Evolutionary conservation across 2,113 vertebrate species (phyloP).

Genomic region (Crocuta crocuta): DNA sequence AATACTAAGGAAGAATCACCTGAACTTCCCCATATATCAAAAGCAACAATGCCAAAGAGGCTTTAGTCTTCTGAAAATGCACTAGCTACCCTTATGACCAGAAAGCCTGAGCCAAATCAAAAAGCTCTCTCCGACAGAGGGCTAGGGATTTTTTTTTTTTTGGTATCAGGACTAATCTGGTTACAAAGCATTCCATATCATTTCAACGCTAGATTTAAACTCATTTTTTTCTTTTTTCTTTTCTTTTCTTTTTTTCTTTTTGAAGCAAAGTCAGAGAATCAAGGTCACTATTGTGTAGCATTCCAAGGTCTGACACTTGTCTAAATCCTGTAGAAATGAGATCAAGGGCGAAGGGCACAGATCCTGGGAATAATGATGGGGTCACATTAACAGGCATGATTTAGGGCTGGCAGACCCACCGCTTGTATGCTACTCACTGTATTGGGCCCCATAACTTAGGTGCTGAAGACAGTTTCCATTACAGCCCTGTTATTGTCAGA

Average conservation of each 20-base stretch:
- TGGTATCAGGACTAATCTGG: background rate
- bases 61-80: background rate
- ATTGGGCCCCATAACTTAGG: conserved; percentile 63
- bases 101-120: conserved; percentile 19
- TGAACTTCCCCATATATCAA: background rate
- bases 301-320: conserved; percentile 74
- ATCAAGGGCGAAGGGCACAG: conserved; percentile 69
- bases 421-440: conserved; percentile 41
- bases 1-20: background rate
- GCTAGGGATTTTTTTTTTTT: background rate
- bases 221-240: background rate
- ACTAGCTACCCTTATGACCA: conserved; percentile 3
- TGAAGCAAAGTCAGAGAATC: conserved; percentile 39
- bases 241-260: background rate
- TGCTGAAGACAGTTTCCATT: conserved; percentile 46
- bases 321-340: conserved; percentile 70
- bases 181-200: conserved; percentile 27
- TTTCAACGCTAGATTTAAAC: conserved; percentile 61
- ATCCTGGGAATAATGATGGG: conserved; percentile 67
- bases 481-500: conserved; percentile 67
- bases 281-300: conserved; percentile 71
- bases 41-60: background rate
- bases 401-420: conserved; percentile 15
- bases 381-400: conserved; percentile 58
- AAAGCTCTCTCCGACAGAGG: conserved; percentile 32